Conservation (phyloP, 2,113 vertebrate species). For the Leucoraja erinaceus region DNA sequence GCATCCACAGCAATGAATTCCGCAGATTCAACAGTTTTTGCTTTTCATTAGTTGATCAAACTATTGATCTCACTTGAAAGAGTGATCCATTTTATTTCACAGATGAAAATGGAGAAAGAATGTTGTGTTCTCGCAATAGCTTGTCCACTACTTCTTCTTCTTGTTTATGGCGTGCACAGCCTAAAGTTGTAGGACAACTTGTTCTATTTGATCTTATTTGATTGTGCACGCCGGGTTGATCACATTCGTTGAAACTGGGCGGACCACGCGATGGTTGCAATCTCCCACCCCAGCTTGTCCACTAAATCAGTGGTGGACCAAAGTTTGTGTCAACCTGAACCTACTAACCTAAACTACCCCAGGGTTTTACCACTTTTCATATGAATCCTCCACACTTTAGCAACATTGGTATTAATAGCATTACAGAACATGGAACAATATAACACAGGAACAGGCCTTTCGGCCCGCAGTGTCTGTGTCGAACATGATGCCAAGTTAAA, state of each 20-base stretch:
- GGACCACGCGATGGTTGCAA: too few relatives aligned
- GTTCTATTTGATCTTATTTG: too few relatives aligned
- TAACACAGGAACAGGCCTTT: too few relatives aligned
- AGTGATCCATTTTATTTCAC: neutral
- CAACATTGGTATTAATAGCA: neutral
- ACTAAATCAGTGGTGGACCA: neutral
- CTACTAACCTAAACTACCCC: neutral
- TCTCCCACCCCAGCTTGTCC: neutral
- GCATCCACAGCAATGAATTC: too few relatives aligned
- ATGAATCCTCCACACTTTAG: neutral
- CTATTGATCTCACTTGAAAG: neutral
- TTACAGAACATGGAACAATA: neutral
- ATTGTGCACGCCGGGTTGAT: too few relatives aligned
- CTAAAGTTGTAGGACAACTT: too few relatives aligned
- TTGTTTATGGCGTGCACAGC: too few relatives aligned
- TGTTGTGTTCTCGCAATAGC: neutral
- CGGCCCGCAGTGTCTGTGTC: too few relatives aligned
- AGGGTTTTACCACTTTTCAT: too few relatives aligned
- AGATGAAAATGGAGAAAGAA: neutral
- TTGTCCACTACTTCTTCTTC: neutral
- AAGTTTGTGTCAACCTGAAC: neutral
- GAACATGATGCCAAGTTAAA: too few relatives aligned
- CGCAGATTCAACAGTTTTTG: too few relatives aligned
- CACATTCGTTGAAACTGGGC: too few relatives aligned
- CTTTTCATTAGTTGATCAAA: neutral